Conservation (phyloP, 2,113 vertebrate species). For the Beaufortia kweichowensis region DNA sequence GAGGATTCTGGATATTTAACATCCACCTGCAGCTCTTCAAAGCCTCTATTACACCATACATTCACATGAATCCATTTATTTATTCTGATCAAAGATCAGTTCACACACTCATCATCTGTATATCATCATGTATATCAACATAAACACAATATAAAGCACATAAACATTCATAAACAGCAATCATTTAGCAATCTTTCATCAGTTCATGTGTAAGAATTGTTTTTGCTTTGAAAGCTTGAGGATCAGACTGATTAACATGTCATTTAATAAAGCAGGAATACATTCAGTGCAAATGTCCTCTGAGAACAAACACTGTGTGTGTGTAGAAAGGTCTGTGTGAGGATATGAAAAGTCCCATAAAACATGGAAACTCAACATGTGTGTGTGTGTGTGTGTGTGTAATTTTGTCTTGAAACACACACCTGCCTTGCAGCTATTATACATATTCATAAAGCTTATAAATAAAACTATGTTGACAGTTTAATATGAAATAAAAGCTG, state of each 20-base stretch:
- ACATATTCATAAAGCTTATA: conserved; percentile 67
- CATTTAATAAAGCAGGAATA: conserved; percentile 54
- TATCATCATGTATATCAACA: not conserved
- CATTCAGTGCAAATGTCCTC: conserved; percentile 47
- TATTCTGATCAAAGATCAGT: not conserved
- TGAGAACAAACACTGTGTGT: conserved; percentile 42
- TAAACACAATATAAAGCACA: not conserved
- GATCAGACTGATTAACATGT: conserved; percentile 50
- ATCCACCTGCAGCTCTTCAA: not conserved
- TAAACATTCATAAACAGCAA: too few species aligned
- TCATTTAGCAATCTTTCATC: too few species aligned
- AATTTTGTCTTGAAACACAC: conserved; percentile 12
- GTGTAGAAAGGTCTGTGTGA: too few species aligned
- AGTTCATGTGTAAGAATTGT: too few species aligned
- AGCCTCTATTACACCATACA: not conserved
- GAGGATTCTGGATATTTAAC: conserved; percentile 13
- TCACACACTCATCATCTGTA: not conserved
- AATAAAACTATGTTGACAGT: conserved; percentile 60
- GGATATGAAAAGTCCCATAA: too few species aligned
- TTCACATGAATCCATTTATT: not conserved
- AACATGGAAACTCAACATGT: too few species aligned
- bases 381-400: not conserved
- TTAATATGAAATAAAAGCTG: conserved; percentile 54
- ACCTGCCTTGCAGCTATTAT: conserved; percentile 60
- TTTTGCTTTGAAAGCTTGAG: conserved; percentile 11